phyloP scores from a whole-genome alignment of 2,113 vertebrate genomes.

The Calidris pugnax region DNA sequence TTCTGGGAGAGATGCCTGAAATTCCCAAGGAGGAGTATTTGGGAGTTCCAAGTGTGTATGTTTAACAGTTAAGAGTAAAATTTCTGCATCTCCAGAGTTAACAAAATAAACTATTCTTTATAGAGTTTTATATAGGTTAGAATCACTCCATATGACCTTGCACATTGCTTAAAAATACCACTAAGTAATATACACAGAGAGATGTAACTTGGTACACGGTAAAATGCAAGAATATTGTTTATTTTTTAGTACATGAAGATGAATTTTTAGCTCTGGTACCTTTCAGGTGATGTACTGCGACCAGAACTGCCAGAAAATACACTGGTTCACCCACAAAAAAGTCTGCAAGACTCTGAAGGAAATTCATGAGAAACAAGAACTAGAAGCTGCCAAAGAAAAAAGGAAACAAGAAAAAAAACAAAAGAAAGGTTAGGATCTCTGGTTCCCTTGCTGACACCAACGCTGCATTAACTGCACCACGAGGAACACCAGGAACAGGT shows the following conservation, averaged over 20 bases:
- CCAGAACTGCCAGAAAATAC: slow-evolving; percentile 91
- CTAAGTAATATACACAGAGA: background rate
- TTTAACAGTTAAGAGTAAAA: background rate
- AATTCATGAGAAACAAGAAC: slow-evolving; percentile 85
- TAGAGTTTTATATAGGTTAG: background rate
- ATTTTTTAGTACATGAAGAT: background rate
- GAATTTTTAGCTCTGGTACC: background rate
- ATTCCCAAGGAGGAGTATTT: background rate
- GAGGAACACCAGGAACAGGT: background rate
- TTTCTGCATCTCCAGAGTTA: background rate
- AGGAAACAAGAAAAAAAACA: slow-evolving; percentile 74
- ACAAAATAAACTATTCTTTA: background rate
- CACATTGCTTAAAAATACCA: background rate
- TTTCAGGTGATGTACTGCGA: slow-evolving; percentile 92
- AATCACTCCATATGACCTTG: background rate
- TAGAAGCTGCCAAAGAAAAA: slow-evolving; percentile 81
- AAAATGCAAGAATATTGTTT: background rate
- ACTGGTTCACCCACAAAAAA: slow-evolving; percentile 98
- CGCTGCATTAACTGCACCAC: background rate
- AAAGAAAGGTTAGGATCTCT: slow-evolving; percentile 70
- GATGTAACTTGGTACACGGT: background rate
- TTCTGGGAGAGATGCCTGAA: background rate
- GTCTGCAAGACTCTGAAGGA: slow-evolving; percentile 89
- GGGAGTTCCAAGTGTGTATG: background rate
- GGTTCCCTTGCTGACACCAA: background rate